A percentile compares a stretch with the other conserved stretches of the same genome.
These are phyloP conservation scores for Habrosyne pyritoides DNA, from an alignment of 2,888 invertebrate genomes.

Conservation along the genomic window DNA sequence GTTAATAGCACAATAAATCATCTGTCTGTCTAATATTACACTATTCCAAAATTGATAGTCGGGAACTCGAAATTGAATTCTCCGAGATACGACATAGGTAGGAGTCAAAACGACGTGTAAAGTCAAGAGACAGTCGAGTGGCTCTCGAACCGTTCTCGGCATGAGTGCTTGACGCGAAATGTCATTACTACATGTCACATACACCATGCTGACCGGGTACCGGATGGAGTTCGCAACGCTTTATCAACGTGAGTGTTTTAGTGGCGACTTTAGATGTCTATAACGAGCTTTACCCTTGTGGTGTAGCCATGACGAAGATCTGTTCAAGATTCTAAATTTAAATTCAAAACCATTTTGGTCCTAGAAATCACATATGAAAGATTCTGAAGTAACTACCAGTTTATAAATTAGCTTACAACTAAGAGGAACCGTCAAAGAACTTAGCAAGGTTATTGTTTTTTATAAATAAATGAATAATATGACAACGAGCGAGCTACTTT, in stretches of 20 bases:
- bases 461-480: too few relatives aligned
- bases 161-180: constrained; percentile 27
- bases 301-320: neutral
- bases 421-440: too few relatives aligned
- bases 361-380: too few relatives aligned
- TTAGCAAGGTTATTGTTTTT: too few relatives aligned
- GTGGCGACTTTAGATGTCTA: neutral
- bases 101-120: constrained; percentile 56
- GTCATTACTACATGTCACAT: constrained; percentile 41
- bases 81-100: constrained; percentile 14
- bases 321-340: too few relatives aligned
- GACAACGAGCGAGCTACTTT: too few relatives aligned
- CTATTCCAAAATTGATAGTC: neutral
- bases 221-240: constrained; percentile 27
- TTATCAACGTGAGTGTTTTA: constrained; percentile 32
- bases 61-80: constrained; percentile 12
- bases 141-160: constrained; percentile 30
- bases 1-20: too few relatives aligned
- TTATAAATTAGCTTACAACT: too few relatives aligned
- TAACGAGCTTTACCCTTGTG: neutral
- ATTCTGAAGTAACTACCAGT: too few relatives aligned
- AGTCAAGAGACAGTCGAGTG: constrained; percentile 51
- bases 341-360: too few relatives aligned
- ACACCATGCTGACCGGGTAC: constrained; percentile 26
- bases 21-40: too few relatives aligned